Base-by-base conservation (phyloP, 1,140 invertebrate genomes). In the Caenorhabditis latens region DNA sequence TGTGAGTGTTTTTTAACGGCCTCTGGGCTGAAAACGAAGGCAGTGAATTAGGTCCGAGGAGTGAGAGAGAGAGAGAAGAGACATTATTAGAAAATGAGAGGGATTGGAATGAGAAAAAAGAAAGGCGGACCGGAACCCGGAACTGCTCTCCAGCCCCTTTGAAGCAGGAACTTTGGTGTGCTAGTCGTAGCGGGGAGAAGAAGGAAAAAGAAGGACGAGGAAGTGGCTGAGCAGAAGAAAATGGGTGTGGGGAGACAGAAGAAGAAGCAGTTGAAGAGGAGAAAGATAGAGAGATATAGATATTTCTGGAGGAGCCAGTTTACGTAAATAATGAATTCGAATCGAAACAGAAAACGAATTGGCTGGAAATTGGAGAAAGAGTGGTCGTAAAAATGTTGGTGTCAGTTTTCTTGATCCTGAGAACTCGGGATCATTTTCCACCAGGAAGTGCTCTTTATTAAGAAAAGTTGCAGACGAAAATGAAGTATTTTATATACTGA, bases 81-180 rank as follows among this genome's bases (percentile, higher is more conserved):
- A 63, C 24, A 63, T 63, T 63, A 63, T 63, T 63, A 63, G 71
- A 24, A 50, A 42, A 46, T 24, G 21, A 50, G 46, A 79, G 21
- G 53, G 63, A 67, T 53, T 63, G 19, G 16, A 24, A n/a, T 53
- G 46, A 24, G 71, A 50, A 42, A 50, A 79, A 24, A 50, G 19
- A 71, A 46, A 71, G 42, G 65, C 40, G 65, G 65, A 71, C 71
- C 71, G 71, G 71, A 79, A 79, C 71, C 71, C 71, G 71, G 71
- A 79, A 79, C 71, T 79, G 71, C 71, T 79, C 71, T 21, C 9
- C 21, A 5, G 42, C 65, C 4, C 9, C 71, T 24, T 43, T 21
- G 46, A 48, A 79, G 46, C 46, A 79, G 46, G 71, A 79, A 79
- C 71, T 79, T 79, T 79, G 71, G 71, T 79, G 71, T 79, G 43